These are phyloP conservation scores for Cantharis lateralis DNA, from an alignment of 2,888 invertebrate genomes.

Conservation along the genomic window DNA sequence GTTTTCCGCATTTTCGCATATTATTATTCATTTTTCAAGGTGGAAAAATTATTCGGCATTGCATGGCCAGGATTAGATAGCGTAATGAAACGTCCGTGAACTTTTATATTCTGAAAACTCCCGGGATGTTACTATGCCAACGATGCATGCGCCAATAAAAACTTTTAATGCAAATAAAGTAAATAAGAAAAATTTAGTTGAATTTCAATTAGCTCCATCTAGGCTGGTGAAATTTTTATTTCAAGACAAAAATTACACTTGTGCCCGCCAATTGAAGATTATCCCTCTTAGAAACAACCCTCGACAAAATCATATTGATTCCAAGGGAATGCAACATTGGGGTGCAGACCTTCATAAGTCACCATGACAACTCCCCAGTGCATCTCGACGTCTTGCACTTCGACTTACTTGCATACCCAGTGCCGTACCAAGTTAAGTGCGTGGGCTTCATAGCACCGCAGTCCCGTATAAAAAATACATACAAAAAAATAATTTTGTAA, in stretches of 20 bases:
- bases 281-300: constrained; percentile 30
- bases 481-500: no score
- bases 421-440: no score
- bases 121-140: constrained; percentile 35
- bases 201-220: not conserved
- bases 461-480: no score
- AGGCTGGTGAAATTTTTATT: not conserved
- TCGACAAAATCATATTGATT: constrained; percentile 40
- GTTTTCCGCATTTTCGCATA: not conserved
- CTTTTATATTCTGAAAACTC: constrained; percentile 24
- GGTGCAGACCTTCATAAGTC: constrained; percentile 44
- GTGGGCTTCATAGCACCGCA: no score
- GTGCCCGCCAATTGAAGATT: constrained; percentile 32
- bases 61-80: not conserved
- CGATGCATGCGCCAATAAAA: constrained; percentile 19
- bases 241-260: constrained; percentile 14
- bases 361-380: constrained; percentile 55
- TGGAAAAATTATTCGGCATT: not conserved
- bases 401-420: constrained; percentile 24
- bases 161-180: not conserved
- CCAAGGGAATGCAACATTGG: constrained; percentile 39
- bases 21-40: not conserved
- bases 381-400: constrained; percentile 51
- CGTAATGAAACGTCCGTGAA: constrained; percentile 20
- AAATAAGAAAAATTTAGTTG: not conserved